phyloP scores from a whole-genome alignment of 2,113 vertebrate species.

The Myanophis thanlyinensis region DNA sequence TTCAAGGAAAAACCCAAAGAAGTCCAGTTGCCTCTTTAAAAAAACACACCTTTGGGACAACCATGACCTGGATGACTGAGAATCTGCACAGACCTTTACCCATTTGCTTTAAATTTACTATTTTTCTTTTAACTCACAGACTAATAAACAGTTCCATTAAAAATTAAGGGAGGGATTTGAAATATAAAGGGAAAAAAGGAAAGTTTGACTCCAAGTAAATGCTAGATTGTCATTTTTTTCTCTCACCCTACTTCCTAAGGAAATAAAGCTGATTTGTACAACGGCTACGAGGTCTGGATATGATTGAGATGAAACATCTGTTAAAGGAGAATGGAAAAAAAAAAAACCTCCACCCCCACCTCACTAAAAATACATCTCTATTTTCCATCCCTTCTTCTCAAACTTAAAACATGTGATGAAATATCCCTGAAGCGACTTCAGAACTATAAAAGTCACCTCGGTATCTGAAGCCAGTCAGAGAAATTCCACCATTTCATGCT shows the following conservation, averaged over 20 bases:
- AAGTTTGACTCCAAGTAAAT: slow-evolving; percentile 45
- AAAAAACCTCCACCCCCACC: slow-evolving; percentile 14
- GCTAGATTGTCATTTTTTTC: slow-evolving; percentile 42
- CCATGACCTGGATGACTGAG: background rate
- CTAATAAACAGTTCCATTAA: slow-evolving; percentile 45
- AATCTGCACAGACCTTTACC: background rate
- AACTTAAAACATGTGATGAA: slow-evolving; percentile 72
- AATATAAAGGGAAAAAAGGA: background rate
- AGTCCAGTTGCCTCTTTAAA: background rate
- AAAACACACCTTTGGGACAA: background rate
- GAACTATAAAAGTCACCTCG: slow-evolving; percentile 71
- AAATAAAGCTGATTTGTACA: slow-evolving; percentile 62
- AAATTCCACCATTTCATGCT: slow-evolving; percentile 71
- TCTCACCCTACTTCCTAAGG: slow-evolving; percentile 55
- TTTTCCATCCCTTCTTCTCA: slow-evolving; percentile 21
- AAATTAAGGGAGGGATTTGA: background rate
- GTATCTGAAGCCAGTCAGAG: slow-evolving; percentile 71
- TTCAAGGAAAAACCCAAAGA: background rate
- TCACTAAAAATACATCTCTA: slow-evolving; percentile 68
- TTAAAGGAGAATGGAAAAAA: slow-evolving; percentile 34
- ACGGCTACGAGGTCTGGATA: slow-evolving; percentile 59
- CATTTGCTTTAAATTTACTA: slow-evolving; percentile 40
- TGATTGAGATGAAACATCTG: slow-evolving; percentile 69
- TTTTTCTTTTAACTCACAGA: slow-evolving; percentile 57
- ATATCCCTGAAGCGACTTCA: slow-evolving; percentile 72